A percentile compares a stretch with the other conserved stretches of the same genome.
Evolutionary conservation across 2,797 vertebrate genomes (phyloP).

Genomic region (Danio choprae): DNA sequence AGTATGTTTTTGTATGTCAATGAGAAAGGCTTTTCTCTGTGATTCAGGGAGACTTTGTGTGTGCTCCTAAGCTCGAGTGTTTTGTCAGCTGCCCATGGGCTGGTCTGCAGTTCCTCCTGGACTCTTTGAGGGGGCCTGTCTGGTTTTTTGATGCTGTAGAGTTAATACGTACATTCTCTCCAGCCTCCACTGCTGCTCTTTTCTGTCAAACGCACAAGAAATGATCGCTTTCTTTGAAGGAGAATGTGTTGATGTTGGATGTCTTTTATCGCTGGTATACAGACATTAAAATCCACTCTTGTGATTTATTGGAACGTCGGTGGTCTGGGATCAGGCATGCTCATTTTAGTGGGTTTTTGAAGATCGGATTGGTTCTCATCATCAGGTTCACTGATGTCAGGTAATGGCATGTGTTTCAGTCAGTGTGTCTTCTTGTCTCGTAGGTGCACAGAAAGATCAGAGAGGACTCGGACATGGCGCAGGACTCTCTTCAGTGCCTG

Average conservation of each 20-base stretch:
- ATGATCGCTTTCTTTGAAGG: slow-evolving; percentile 18
- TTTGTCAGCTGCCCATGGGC: slow-evolving; percentile 64
- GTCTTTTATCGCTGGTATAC: not conserved
- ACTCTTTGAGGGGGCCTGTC: slow-evolving; percentile 53
- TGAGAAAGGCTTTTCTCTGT: slow-evolving; percentile 51
- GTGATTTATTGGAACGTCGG: not conserved
- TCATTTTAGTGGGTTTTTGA: not conserved
- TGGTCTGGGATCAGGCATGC: slow-evolving; percentile 1
- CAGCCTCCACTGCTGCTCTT: not conserved
- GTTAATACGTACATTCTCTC: slow-evolving; percentile 6
- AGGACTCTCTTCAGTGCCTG: slow-evolving; percentile 97
- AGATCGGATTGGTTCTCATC: not conserved
- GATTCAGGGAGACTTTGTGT: slow-evolving; percentile 51
- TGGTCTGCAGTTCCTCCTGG: slow-evolving; percentile 56
- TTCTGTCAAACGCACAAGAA: not conserved
- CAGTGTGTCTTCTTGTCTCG: slow-evolving; percentile 57
- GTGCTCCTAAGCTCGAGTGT: slow-evolving; percentile 53
- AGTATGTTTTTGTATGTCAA: slow-evolving; percentile 46
- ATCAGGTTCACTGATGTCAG: not conserved
- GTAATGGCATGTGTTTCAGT: not conserved
- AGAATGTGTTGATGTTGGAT: not conserved
- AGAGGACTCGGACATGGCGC: slow-evolving; percentile 99
- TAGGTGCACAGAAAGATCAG: slow-evolving; percentile 99
- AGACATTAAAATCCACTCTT: not conserved
- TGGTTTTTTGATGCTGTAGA: slow-evolving; percentile 35